Conservation (phyloP, 2,113 vertebrate species). For the Trichomycterus rosablanca region DNA sequence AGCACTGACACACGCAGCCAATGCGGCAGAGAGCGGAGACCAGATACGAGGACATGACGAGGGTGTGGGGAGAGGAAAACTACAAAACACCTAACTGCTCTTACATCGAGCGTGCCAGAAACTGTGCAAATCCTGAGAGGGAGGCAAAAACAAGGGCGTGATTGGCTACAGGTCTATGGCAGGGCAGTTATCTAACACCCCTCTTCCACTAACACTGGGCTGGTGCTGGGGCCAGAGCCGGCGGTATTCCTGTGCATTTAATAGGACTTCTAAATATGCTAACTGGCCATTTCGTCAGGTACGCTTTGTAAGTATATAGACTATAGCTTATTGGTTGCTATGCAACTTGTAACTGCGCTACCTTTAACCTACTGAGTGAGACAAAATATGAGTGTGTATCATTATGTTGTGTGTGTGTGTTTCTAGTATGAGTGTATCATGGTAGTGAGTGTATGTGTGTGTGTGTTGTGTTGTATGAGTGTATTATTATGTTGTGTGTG, state of each 20-base stretch:
- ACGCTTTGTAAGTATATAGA: no score
- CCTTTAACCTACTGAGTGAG: no score
- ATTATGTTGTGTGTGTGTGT: no score
- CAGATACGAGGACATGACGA: neutral
- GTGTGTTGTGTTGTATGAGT: no score
- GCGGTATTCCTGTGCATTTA: neutral
- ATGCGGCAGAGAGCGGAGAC: slow-evolving; percentile 42
- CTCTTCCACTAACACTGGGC: slow-evolving; percentile 21
- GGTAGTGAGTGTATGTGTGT: no score
- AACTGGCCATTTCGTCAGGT: no score
- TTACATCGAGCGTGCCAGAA: slow-evolving; percentile 70
- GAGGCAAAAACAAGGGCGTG: slow-evolving; percentile 47
- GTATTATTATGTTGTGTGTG: no score
- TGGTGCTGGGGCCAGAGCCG: slow-evolving; percentile 8
- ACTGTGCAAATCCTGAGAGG: slow-evolving; percentile 75
- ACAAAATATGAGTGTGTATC: no score
- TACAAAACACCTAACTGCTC: slow-evolving; percentile 60
- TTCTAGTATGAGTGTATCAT: no score
- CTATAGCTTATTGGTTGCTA: no score
- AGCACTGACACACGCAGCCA: slow-evolving; percentile 60
- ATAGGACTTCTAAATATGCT: no score
- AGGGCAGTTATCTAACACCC: neutral
- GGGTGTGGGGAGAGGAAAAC: slow-evolving; percentile 8
- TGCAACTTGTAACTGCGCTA: no score
- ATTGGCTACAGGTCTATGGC: slow-evolving; percentile 42